Base-by-base conservation (phyloP, 2,888 invertebrate genomes). In the Nomada flava region DNA sequence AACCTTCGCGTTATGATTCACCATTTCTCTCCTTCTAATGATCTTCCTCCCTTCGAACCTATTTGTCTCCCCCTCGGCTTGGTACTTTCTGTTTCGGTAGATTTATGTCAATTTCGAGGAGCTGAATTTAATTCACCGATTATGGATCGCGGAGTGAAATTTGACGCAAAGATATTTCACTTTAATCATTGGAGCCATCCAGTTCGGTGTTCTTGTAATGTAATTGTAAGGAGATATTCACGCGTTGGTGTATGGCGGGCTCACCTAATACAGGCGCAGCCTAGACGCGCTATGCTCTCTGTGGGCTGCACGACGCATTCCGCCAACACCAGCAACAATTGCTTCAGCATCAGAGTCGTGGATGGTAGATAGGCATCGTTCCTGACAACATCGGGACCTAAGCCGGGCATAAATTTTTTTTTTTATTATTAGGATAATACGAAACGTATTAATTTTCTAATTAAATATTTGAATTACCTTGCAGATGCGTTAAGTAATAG, bases 271-370 rank as follows among this genome's bases (percentile, higher is more conserved):
- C 98, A 99, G 7, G 98, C 98, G 82, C 98, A 98, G 18, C 98
- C 98, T 20, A 99, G 95, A 86, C 98, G 95, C 0, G 98, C 98
- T 70, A 99, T 96, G 53, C 97, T 96, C 94, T 98, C 98, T 87
- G 97, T 97, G 0, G 98, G 97, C 92, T 98, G 98, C 1, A 98
- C 97, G 36, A 98, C 96, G 93, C 98, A 98, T 94, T 99, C 98
- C 36, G 97, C 97, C 90, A 98, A 95, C 79, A 99, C 97, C 53
- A 98, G 94, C 83, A 98, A 95, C 63, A 98, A 94, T 93, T 98
- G 98, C 91, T 98, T 97, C 72, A 99, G 93, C 92, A 98, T 97
- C 91, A 98, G 95, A 47, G 97, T 97, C 20, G 94, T 94, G 82
- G 95, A 95, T 18, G 94, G 89, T 4, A 93, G 67, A 59, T 90